Base-by-base conservation (phyloP, 2,797 vertebrate genomes). In the Lerista edwardsae region DNA sequence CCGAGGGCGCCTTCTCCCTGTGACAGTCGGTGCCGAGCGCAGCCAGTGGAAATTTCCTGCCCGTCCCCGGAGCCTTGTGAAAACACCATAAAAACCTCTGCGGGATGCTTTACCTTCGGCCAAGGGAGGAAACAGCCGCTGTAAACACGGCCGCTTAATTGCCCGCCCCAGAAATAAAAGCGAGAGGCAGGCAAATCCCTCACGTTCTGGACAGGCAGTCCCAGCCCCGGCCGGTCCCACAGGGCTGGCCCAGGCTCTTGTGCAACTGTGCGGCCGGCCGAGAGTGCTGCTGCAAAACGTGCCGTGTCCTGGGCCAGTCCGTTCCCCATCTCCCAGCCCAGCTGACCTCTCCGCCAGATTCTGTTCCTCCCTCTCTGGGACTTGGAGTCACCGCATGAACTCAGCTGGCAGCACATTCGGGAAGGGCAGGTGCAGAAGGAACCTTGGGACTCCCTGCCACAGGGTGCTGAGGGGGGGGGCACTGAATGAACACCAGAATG, bases 1-100 rank as follows among this genome's bases (percentile, higher is more conserved):
- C 14, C 2, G 4, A 11, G 31, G 1, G 3, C 3, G 17, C 19
- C 19, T 6, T 3, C 27, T 29, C 85, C 51, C n/a, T 10, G 17
- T 39, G 73, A 3, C 79, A 29, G 71, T 67, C 79, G 19, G n/a
- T 67, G 29, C 77, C 41, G 83, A 51, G 73, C 39, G 51, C 72
- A 85, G 69, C 81, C 27, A 94, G 90, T 94, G 93, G 93, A 95
- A 95, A 94, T 95, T 95, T 95, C 93, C 94, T 91, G 81, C 84
- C 87, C 61, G 62, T 77, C 88, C 88, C 69, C 67, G 10, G 86
- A 0, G 84, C 79, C 93, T 90, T 91, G 92, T 62, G 91, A 93
- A 93, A 94, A 89, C 90, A 88, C 3, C 90, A 82, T 95, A 95
- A 95, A 84, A 93, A 68, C 86, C 55, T n/a, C 76, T 0, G 0